Conservation (phyloP, 2,113 vertebrate genomes). For the Sisor rabdophorus region DNA sequence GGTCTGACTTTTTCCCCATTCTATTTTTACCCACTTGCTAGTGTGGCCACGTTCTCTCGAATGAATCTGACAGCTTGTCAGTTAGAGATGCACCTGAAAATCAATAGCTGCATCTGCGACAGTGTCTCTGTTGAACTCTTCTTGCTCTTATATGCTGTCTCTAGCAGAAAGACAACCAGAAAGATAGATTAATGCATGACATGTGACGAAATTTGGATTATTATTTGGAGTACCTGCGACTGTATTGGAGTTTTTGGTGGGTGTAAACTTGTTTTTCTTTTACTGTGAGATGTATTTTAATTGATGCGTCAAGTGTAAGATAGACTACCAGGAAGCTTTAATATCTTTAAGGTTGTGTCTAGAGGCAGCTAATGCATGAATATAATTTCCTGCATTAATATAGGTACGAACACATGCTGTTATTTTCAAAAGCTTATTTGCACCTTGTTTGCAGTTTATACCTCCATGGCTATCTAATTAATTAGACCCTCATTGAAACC, state of each 20-base stretch:
- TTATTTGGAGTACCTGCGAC: background rate
- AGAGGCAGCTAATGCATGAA: background rate
- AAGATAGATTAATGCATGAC: background rate
- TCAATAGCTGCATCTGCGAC: conserved; percentile 58
- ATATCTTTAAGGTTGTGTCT: background rate
- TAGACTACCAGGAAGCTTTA: background rate
- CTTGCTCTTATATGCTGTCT: conserved; percentile 26
- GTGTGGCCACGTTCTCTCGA: conserved; percentile 32
- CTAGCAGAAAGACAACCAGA: background rate
- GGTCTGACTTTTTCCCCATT: background rate
- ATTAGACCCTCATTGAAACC: background rate
- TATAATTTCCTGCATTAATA: background rate
- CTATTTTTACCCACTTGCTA: background rate
- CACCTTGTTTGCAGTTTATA: background rate
- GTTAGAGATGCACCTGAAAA: conserved; percentile 63
- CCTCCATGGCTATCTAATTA: background rate
- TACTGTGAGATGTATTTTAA: background rate
- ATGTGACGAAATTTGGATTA: background rate
- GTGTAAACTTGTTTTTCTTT: background rate
- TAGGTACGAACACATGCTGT: background rate
- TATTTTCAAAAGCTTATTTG: background rate
- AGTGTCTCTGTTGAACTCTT: conserved; percentile 43
- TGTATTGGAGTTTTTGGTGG: background rate
- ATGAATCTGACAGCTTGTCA: conserved; percentile 60
- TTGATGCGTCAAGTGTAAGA: background rate